Base-by-base conservation (phyloP, 1,140 invertebrate species). In the Thalassaphorura encarpata region DNA sequence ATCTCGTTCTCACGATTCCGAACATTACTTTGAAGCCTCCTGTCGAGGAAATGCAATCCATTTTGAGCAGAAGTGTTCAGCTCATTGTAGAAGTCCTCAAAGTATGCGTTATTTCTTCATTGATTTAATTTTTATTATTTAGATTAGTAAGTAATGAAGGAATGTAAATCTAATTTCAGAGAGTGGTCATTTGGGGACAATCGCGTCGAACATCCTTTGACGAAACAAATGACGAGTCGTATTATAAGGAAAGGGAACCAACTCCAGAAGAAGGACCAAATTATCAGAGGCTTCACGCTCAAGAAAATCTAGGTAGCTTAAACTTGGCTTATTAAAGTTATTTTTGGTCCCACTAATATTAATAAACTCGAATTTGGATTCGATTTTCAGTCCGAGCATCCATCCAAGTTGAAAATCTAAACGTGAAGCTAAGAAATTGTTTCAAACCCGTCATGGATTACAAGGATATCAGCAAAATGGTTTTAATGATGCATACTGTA, bases 401-500 rank as follows among this genome's bases (percentile, higher is more conserved):
- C 16, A 54, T 58, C 15, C 62, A 60, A 47, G 28, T 64, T 23
- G 56, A 64, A 16, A 61, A 56, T 59, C 16, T 61, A 2, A 64
- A 64, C 31, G 11, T 27, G 0, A 64, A 63, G 24, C 39, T 62
- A 24, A 70, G 77, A 63, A 85, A 78, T 66, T 88, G 85, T 68
- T 86, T 79, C 67, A 78, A 83, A 65, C 77, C 72, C 55, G 80
- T 90, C 5, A 78, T 78, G 1, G 85, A 89, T 63, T 84, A 89
- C 66, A 89, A 87, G 67, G 85, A 64, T 19, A 58, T 64, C 5
- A 64, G 59, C 39, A 64, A 64, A 53, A 58, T 64, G 56, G 54
- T 64, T 0, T 31, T 64, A 3, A 61, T 64, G 56, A 64, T 64
- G 62, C 62, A 66, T 39, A 58, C 60, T 5, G 46, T 54, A 3